Conservation (phyloP, 2,797 vertebrate genomes). For the Macrochelys suwanniensis region DNA sequence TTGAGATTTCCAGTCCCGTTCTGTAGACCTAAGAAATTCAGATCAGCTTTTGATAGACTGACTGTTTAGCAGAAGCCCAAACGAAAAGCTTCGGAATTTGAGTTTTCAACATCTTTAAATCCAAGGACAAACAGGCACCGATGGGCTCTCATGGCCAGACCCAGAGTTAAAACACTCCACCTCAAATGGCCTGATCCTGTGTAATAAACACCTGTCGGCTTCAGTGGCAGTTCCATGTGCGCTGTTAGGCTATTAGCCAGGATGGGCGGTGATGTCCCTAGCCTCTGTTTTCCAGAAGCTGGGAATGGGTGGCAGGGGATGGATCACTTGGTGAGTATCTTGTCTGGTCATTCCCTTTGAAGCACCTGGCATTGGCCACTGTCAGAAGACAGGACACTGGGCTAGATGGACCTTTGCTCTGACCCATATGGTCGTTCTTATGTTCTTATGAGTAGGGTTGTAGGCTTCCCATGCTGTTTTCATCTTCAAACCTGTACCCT, state of each 20-base stretch:
- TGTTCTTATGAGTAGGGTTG: too few species aligned
- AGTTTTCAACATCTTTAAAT: neutral
- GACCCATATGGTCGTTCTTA: too few species aligned
- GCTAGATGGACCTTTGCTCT: too few species aligned
- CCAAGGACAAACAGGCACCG: neutral
- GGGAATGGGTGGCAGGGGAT: too few species aligned
- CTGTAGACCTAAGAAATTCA: neutral
- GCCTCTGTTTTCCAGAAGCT: too few species aligned
- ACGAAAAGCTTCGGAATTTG: neutral
- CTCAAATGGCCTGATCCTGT: neutral
- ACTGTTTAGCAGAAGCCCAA: neutral
- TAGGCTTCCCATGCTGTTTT: neutral
- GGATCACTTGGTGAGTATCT: too few species aligned
- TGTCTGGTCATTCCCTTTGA: too few species aligned
- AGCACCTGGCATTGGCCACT: too few species aligned
- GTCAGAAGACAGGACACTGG: too few species aligned
- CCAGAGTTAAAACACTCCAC: neutral
- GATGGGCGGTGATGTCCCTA: too few species aligned
- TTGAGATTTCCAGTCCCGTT: neutral
- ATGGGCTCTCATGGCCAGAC: neutral
- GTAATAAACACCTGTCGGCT: neutral
- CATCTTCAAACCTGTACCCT: neutral
- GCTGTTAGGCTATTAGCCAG: neutral
- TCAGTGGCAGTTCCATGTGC: neutral
- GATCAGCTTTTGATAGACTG: neutral